These are phyloP conservation scores for Monochamus alternatus DNA, from an alignment of 2,888 invertebrate species.

Conservation along the genomic window DNA sequence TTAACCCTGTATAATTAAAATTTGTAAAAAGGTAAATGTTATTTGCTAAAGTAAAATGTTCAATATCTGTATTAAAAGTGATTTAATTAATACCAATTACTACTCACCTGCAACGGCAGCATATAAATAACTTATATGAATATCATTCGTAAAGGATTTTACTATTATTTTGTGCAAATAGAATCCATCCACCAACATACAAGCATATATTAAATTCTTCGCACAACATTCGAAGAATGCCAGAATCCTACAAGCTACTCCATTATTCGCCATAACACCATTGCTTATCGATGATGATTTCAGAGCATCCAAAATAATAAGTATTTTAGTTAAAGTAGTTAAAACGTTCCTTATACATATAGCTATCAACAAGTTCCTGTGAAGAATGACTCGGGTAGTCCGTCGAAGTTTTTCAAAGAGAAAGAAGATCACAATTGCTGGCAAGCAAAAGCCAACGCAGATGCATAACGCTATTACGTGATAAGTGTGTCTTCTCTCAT, in stretches of 20 bases:
- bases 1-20: too few relatives aligned
- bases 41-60: too few relatives aligned
- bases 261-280: constrained; percentile 72
- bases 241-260: constrained; percentile 73
- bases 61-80: too few relatives aligned
- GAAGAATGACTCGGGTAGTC: constrained; percentile 71
- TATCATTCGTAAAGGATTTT: constrained; percentile 75
- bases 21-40: too few relatives aligned
- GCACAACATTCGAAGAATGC: constrained; percentile 74
- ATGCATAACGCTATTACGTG: constrained; percentile 73
- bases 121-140: constrained; percentile 72
- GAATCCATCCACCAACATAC: constrained; percentile 80
- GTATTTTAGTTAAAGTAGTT: constrained; percentile 74
- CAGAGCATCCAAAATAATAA: constrained; percentile 76
- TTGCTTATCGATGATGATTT: constrained; percentile 69
- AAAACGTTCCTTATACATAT: constrained; percentile 75
- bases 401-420: constrained; percentile 73
- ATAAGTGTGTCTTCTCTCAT: constrained; percentile 73
- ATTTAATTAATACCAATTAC: too few relatives aligned
- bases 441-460: constrained; percentile 73
- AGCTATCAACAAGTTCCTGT: constrained; percentile 76
- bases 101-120: constrained; percentile 70
- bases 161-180: constrained; percentile 80
- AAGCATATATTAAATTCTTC: constrained; percentile 77
- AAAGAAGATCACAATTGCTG: constrained; percentile 75